A percentile compares a stretch with the other conserved stretches of the same genome.
Conservation (phyloP, 2,113 vertebrate species). For the Hippolais icterina region DNA sequence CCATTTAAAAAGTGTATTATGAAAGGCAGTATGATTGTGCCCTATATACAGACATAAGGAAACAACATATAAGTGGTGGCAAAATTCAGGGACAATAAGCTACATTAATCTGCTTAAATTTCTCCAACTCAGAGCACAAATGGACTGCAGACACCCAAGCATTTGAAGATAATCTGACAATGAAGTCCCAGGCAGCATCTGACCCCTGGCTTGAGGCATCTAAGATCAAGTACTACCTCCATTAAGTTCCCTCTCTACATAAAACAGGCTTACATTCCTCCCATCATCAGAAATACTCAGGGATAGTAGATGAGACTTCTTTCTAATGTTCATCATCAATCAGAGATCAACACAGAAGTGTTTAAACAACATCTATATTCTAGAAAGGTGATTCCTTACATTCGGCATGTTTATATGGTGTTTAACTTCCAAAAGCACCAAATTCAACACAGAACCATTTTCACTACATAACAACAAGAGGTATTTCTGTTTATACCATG, state of each 20-base stretch:
- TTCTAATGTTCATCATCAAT: neutral
- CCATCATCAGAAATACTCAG: neutral
- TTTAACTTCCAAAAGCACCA: neutral
- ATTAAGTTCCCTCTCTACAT: neutral
- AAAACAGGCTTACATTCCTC: neutral
- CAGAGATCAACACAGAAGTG: neutral
- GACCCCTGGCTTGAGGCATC: neutral
- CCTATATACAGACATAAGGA: neutral
- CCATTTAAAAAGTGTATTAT: neutral
- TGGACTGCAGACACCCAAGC: neutral
- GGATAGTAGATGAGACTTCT: neutral
- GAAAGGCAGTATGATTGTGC: neutral
- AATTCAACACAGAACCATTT: neutral
- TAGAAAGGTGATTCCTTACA: neutral
- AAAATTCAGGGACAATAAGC: neutral
- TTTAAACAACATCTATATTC: neutral
- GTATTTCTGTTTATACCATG: neutral
- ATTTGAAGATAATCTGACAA: neutral
- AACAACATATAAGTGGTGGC: neutral
- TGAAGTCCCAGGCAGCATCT: neutral
- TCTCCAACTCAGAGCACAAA: neutral
- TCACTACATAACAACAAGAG: neutral
- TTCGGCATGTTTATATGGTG: neutral
- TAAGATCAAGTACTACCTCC: neutral
- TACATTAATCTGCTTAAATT: neutral